Evolutionary conservation across 2,113 vertebrate species (phyloP).

Genomic region (Tenebrosternarchus preto): DNA sequence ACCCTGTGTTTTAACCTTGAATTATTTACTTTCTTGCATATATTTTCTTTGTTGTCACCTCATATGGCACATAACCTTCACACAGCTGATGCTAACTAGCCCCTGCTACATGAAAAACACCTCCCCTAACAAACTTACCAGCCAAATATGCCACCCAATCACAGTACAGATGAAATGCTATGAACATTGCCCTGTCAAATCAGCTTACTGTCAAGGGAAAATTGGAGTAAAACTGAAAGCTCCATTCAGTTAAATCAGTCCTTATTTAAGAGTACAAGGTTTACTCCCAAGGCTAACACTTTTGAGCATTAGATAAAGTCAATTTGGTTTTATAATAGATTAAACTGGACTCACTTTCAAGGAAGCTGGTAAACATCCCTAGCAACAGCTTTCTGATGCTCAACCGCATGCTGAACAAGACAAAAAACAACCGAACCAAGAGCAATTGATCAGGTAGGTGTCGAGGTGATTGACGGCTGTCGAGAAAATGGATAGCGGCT

Average conservation of each 20-base stretch:
- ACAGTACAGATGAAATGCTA: conserved; percentile 23
- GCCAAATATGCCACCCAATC: conserved; percentile 9
- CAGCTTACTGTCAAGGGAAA: conserved; percentile 29
- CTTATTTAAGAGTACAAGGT: conserved; percentile 46
- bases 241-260: conserved; percentile 52
- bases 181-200: conserved; percentile 25
- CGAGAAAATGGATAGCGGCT: conserved; percentile 52
- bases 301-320: conserved; percentile 50
- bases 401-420: conserved; percentile 26
- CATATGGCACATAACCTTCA: not conserved
- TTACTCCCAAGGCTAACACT: conserved; percentile 46
- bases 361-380: conserved; percentile 16
- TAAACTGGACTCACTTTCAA: conserved; percentile 26
- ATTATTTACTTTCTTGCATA: not conserved
- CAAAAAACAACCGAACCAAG: too few relatives aligned
- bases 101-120: not conserved
- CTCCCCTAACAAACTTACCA: not conserved
- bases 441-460: conserved; percentile 50
- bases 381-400: conserved; percentile 22
- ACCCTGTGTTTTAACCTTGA: not conserved
- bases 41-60: not conserved
- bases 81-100: conserved; percentile 23
- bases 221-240: conserved; percentile 26
- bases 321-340: conserved; percentile 31
- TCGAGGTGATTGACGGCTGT: conserved; percentile 57